A percentile compares a stretch with the other conserved stretches of the same genome.
Evolutionary conservation across 64 coral and sea anemone genomes (phyloP).

Genomic region (Dendronephthya gigantea): DNA sequence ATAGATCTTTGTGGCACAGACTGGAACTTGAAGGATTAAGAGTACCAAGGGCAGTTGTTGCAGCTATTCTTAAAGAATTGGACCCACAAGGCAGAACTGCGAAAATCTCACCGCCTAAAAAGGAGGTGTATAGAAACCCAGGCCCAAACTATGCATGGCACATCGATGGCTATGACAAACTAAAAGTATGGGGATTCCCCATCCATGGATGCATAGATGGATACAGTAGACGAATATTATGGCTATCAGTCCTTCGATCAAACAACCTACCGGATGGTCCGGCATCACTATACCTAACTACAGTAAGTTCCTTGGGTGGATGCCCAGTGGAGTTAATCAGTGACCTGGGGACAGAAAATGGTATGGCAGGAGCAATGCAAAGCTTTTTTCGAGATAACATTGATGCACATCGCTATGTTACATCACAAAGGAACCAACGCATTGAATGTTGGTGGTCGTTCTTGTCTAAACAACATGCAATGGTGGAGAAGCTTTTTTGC

Average conservation of each 20-base stretch:
- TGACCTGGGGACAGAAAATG: neutral
- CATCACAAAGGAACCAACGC: neutral
- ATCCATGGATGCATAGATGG: neutral
- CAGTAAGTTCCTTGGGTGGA: neutral
- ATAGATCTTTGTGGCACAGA: neutral
- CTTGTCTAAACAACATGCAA: neutral
- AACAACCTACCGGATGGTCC: neutral
- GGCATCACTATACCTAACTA: neutral
- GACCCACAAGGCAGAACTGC: neutral
- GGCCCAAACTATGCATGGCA: neutral
- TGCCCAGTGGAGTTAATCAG: neutral
- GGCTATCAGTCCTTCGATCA: neutral
- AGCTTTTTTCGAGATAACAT: neutral
- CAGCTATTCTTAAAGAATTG: neutral
- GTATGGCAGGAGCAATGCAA: neutral
- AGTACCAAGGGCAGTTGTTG: neutral
- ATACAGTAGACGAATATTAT: neutral
- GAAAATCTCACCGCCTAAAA: neutral
- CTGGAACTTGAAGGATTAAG: neutral
- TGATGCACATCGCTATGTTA: neutral
- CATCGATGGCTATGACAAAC: neutral
- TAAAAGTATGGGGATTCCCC: neutral
- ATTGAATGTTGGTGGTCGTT: neutral
- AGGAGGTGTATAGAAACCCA: neutral
- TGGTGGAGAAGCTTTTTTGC: neutral